Conservation (phyloP, 2,113 vertebrate species). For the Erythrocercus mccallii region DNA sequence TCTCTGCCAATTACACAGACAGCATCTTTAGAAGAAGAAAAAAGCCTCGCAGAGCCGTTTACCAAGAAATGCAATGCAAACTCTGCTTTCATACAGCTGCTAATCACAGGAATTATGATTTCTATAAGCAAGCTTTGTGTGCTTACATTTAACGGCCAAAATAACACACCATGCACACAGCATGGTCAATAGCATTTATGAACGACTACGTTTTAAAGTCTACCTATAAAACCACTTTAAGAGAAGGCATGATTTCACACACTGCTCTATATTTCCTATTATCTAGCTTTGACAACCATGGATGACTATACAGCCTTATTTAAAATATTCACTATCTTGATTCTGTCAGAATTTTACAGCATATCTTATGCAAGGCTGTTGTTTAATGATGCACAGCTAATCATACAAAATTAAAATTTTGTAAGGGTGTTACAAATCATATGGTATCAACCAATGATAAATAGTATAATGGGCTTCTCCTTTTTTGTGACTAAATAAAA, state of each 20-base stretch:
- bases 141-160: conserved; percentile 75
- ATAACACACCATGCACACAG: conserved; percentile 66
- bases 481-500: conserved; percentile 93
- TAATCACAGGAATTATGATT: conserved; percentile 85
- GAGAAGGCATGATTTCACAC: conserved; percentile 76
- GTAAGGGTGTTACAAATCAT: conserved; percentile 90
- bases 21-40: conserved; percentile 73
- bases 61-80: conserved; percentile 91
- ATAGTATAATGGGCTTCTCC: conserved; percentile 88
- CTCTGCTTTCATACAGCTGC: conserved; percentile 71
- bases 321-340: conserved; percentile 90
- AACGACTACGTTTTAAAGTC: conserved; percentile 79
- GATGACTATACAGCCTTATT: conserved; percentile 80
- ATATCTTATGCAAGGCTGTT: conserved; percentile 87
- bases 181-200: conserved; percentile 78
- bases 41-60: conserved; percentile 86
- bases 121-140: conserved; percentile 75
- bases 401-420: conserved; percentile 99
- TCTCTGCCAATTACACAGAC: conserved; percentile 95
- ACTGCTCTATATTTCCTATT: conserved; percentile 80
- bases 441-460: conserved; percentile 90
- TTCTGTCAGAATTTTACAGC: conserved; percentile 87
- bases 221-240: conserved; percentile 81
- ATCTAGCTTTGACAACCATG: conserved; percentile 82
- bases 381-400: conserved; percentile 99